Evolutionary conservation across 2,888 invertebrate species (phyloP), one percentile per base, ranked within the genome.

Genomic region (Clistopyga incitator): DNA sequence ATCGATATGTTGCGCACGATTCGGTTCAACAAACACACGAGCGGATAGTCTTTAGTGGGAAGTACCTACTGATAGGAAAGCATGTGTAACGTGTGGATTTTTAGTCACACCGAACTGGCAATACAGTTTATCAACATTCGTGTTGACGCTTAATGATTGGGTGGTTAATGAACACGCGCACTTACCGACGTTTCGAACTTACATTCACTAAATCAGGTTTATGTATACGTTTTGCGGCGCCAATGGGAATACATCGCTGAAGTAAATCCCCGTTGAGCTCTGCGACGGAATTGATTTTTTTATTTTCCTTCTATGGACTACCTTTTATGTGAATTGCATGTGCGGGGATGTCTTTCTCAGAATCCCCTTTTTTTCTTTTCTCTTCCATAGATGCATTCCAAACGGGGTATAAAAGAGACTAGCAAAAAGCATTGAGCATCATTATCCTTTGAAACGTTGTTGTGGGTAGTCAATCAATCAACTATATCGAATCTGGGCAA

Each of bases 381-480:
- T n/a, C n/a, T 61, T 25, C n/a, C n/a, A n/a, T 74, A 13, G 13
- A 13, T 29, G 29, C 29, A 50, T 47, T 29, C 20, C 34, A 50
- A 18, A 47, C 29, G 20, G 6, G 20, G 76, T 77, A 77, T 77
- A 77, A 77, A 77, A 77, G 67, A 45, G 67, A 29, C 42, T 25
- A 13, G 42, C 25, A 11, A 25, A 15, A 45, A 54, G 67, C 15
- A 29, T 45, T 47, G 25, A 42, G 67, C 29, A 77, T 67, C 75
- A 77, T 18, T 29, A 67, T 25, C 10, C 67, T 20, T 68, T 18
- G 45, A 25, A n/a, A 76, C 23, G 15, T 8, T 6, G 59, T 59
- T 61, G 59, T 15, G 59, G n/a, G 34, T 34, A 20, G 34, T 61
- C 6, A 56, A 4, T 20, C 8, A n/a, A 56, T 29, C 13, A 29